Evolutionary conservation across 53 echinoderm and acorn worm genomes (phyloP).

Genomic region (Astropecten irregularis): DNA sequence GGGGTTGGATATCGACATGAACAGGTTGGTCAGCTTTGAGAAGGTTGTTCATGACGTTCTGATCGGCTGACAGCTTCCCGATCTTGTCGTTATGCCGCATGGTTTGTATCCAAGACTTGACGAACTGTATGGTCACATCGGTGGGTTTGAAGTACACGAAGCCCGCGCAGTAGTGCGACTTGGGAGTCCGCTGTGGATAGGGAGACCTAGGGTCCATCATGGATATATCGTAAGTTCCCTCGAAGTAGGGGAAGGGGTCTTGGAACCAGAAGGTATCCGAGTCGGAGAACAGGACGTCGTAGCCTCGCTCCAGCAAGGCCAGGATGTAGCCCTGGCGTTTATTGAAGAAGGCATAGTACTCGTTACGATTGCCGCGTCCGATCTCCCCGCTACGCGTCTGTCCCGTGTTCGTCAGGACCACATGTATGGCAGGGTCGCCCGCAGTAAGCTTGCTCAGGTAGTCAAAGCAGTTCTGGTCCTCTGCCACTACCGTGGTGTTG

Average conservation of each 20-base stretch:
- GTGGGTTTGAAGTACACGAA: conserved; percentile 6
- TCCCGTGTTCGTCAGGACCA: background rate
- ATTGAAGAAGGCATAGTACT: conserved; percentile 16
- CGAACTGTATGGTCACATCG: background rate
- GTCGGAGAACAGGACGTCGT: conserved; percentile 31
- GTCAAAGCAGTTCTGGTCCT: background rate
- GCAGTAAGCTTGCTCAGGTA: background rate
- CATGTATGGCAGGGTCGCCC: background rate
- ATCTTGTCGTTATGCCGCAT: background rate
- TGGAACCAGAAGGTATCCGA: conserved; percentile 37
- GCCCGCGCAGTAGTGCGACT: background rate
- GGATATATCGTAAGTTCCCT: conserved; percentile 10
- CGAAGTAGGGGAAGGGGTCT: conserved; percentile 40
- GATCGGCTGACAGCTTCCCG: background rate
- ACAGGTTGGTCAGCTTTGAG: background rate
- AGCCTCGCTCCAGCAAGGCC: conserved; percentile 1
- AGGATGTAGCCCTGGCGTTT: conserved; percentile 19
- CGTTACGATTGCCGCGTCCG: background rate
- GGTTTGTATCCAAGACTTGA: background rate
- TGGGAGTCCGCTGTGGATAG: background rate
- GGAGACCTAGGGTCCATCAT: background rate
- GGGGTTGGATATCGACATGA: background rate
- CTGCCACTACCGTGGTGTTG: conserved; percentile 13
- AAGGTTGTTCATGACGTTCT: background rate
- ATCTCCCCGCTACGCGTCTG: background rate